Conservation (phyloP, 2,888 invertebrate genomes). For the Argynnis bischoffii region DNA sequence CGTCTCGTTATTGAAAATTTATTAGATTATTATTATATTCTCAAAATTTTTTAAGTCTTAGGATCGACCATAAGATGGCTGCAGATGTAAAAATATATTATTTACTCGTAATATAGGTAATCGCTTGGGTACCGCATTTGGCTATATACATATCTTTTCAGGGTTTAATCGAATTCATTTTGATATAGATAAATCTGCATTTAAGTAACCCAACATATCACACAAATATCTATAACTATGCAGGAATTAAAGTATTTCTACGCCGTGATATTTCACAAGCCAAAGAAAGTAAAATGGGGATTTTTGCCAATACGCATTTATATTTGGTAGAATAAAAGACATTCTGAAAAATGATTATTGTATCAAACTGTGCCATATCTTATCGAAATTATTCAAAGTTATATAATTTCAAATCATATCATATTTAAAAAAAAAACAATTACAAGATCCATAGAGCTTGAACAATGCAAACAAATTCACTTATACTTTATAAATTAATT, state of each 20-base stretch:
- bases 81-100: constrained; percentile 77
- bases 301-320: constrained; percentile 66
- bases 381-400: constrained; percentile 33
- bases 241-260: constrained; percentile 66
- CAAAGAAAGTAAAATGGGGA: constrained; percentile 73
- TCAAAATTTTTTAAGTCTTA: constrained; percentile 67
- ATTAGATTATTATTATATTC: constrained; percentile 79
- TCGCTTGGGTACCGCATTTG: constrained; percentile 69
- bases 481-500: constrained; percentile 41
- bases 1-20: constrained; percentile 80
- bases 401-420: constrained; percentile 12
- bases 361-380: constrained; percentile 61
- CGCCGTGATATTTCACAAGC: constrained; percentile 79
- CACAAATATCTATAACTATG: constrained; percentile 57
- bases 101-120: constrained; percentile 78
- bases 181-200: constrained; percentile 47
- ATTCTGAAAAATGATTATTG: constrained; percentile 46
- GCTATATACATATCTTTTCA: constrained; percentile 71
- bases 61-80: constrained; percentile 80
- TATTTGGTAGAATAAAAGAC: constrained; percentile 57
- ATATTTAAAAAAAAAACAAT: not conserved
- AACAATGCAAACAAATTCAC: constrained; percentile 39
- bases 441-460: constrained; percentile 1
- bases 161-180: constrained; percentile 59
- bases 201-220: constrained; percentile 69